Evolutionary conservation across 2,888 invertebrate species (phyloP), one percentile per base, ranked within the genome.

Genomic region (Automeris io): DNA sequence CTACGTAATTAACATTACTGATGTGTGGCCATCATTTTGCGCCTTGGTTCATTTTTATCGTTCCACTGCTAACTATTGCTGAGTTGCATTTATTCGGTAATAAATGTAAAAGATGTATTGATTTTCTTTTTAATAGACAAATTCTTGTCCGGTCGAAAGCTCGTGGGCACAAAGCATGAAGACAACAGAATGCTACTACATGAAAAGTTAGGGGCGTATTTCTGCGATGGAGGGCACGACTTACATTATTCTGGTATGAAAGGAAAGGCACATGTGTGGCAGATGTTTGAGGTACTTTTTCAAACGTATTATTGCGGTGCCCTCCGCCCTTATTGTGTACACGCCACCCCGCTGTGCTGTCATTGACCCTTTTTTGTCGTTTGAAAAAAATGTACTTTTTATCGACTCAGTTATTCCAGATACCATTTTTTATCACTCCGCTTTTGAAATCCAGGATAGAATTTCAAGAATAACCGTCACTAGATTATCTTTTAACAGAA

Each of bases 231-330:
- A 69, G 65, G 63, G 75, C 72, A 70, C 78, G 63, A 72, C 78
- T 79, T 75, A 77, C 79, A 76, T 83, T 83, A 78, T 81, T 74
- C 57, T 65, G 65, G 60, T 72, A 70, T 71, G 67, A 61, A 78
- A 73, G 64, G 64, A 55, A 73, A 73, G 72, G 73, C 85, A 85
- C 75, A 83, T 86, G 85, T 72, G 73, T 63, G 65, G 75, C 85
- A 86, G 86, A 85, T 86, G 86, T 78, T 81, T 64, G 68, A 79
- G 80, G 82, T 70, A 76, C 65, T 78, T 78, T 82, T 83, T 78
- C 70, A 73, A 77, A 80, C 72, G 70, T 79, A 71, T 80, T 78
- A 80, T 77, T 77, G 67, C 57, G 50, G 51, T 41, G 48, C 49
- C 65, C 63, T 65, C 64, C 68, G 55, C 66, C 64, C 67, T 62